Conservation (phyloP, 2,888 invertebrate genomes). For the Andrena dorsata region DNA sequence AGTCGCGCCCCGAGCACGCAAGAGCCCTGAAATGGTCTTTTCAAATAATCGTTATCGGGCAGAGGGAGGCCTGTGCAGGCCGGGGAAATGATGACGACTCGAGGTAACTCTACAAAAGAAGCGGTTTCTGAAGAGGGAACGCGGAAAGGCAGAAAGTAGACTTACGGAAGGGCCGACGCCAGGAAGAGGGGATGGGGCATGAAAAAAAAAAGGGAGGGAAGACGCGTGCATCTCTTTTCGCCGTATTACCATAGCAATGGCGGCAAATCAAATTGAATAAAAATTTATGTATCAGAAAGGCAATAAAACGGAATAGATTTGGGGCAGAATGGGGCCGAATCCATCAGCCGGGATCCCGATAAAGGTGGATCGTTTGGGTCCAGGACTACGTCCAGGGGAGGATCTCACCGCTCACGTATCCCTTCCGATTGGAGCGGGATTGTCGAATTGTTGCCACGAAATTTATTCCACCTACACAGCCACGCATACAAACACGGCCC, state of each 20-base stretch:
- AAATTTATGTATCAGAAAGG: conserved; percentile 82
- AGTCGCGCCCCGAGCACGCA: conserved; percentile 33
- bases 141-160: conserved; percentile 26
- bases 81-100: conserved; percentile 38
- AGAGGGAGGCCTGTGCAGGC: conserved; percentile 12
- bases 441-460: conserved; percentile 77
- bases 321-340: conserved; percentile 74
- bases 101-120: conserved; percentile 16
- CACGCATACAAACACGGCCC: conserved; percentile 46
- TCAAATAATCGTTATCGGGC: conserved; percentile 59
- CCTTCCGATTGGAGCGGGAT: conserved; percentile 71
- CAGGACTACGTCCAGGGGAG: conserved; percentile 54
- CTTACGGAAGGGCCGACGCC: neutral
- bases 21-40: conserved; percentile 46
- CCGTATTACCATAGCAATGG: conserved; percentile 79
- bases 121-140: neutral
- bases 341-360: conserved; percentile 74
- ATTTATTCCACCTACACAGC: conserved; percentile 76
- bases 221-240: conserved; percentile 60
- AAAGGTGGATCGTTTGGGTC: conserved; percentile 77
- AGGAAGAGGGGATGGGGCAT: neutral
- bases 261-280: conserved; percentile 82
- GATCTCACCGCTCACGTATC: conserved; percentile 58
- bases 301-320: conserved; percentile 82
- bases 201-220: conserved; percentile 1